Percentiles rank a stretch among this genome's conserved stretches.
Conservation (phyloP, 2,797 vertebrate genomes). For the Furcifer pardalis region DNA sequence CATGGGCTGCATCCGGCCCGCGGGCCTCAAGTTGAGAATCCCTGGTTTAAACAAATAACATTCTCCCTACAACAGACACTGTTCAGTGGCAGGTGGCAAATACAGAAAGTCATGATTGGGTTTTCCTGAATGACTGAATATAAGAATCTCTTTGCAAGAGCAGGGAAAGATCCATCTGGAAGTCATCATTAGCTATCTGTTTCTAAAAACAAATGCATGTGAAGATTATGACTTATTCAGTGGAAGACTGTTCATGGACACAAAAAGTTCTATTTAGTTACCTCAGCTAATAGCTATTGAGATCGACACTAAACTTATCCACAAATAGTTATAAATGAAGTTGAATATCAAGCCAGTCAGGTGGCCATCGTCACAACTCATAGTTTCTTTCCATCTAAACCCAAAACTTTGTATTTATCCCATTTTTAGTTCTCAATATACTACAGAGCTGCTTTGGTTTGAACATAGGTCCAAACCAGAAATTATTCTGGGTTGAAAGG, state of each 20-base stretch:
- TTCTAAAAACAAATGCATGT: neutral
- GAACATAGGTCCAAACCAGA: neutral
- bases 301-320: neutral
- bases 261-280: neutral
- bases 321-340: neutral
- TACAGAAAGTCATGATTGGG: neutral
- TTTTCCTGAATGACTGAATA: neutral
- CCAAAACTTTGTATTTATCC: neutral
- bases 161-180: neutral
- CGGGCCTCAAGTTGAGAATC: too few relatives aligned
- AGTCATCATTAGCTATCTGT: neutral
- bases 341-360: neutral
- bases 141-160: neutral
- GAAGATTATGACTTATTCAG: neutral
- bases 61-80: constrained; percentile 63
- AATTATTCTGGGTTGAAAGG: too few relatives aligned
- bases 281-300: neutral
- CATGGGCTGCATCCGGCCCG: too few relatives aligned
- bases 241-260: neutral
- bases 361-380: neutral
- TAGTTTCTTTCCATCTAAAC: neutral
- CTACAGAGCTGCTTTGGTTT: neutral
- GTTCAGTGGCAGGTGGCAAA: neutral
- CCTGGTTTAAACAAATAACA: constrained; percentile 73
- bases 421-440: too few relatives aligned